Evolutionary conservation across 1,140 invertebrate genomes (phyloP), one percentile per base, ranked within the genome.

Genomic region (Neodiprion virginianus): DNA sequence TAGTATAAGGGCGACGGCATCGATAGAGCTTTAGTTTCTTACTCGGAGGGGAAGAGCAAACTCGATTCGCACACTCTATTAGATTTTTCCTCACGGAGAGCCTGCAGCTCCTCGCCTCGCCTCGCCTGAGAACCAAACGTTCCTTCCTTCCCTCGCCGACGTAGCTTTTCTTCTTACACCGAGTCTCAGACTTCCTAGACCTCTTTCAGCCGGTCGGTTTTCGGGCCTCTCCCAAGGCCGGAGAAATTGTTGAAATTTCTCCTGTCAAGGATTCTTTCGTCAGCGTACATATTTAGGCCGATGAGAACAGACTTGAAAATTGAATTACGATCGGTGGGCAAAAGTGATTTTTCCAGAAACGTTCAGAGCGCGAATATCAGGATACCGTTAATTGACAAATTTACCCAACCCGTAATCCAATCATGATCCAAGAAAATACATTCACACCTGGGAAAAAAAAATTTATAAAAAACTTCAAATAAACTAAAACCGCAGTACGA

Each of bases 61-160:
- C 81, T 87, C 84, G 76, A 87, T 87, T 87, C 76, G 76, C 75
- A 78, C 76, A 76, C 82, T 85, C 82, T 86, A 87, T 87, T 87
- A 87, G 84, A 87, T 87, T 87, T 86, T 87, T 86, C 82, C 83
- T 71, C 68, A n/a, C 21, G 14, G 48, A 71, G n/a, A 47, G 23
- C 14, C 70, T 17, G 23, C 28, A 40, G 4, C 53, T 61, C 53
- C 53, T 61, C 53, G 53, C 53, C n/a, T 53, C 50, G 50, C 50
- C 50, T 1, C 1, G 10, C n/a, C 53, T 17, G 4, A 17, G 53
- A 61, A 61, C 53, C 53, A 61, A 61, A 61, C 53, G 53, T 9
- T 61, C 53, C 5, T 40, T 21, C 17, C 28, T 5, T 40, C 28
- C 28, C 28, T 40, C 28, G 28, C 5, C 28, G 28, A 5, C 28